A percentile compares a stretch with the other conserved stretches of the same genome.
Conservation (phyloP, 64 coral and sea anemone species). For the Platygyra sinensis region DNA sequence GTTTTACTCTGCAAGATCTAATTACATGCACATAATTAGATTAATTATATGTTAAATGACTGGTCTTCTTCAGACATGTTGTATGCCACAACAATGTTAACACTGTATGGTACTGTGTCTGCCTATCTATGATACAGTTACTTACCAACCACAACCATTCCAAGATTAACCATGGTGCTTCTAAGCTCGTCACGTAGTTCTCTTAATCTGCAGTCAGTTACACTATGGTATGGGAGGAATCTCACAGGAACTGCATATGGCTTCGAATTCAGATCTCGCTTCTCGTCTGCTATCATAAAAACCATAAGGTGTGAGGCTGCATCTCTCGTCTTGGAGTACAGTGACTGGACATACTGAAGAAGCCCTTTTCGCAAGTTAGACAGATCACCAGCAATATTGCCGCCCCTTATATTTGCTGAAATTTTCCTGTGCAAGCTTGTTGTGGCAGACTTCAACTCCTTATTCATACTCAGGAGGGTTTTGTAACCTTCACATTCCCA, state of each 20-base stretch:
- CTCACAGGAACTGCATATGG: constrained; percentile 69
- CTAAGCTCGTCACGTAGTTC: constrained; percentile 20
- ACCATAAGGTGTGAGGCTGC: constrained; percentile 29
- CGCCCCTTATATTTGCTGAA: not conserved
- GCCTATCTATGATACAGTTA: not conserved
- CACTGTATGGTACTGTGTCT: not conserved
- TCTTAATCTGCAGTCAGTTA: constrained; percentile 36
- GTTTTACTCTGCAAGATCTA: too few species aligned
- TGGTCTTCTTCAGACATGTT: not conserved
- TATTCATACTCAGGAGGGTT: constrained; percentile 27
- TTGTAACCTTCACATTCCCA: constrained; percentile 62
- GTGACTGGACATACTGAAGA: constrained; percentile 3
- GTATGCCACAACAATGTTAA: not conserved
- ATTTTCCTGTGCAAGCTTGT: not conserved
- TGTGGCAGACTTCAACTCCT: constrained; percentile 5
- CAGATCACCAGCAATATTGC: constrained; percentile 35
- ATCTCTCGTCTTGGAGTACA: constrained; percentile 39
- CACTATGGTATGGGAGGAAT: constrained; percentile 1
- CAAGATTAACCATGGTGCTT: constrained; percentile 22
- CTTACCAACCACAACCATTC: constrained; percentile 57
- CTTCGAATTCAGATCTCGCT: constrained; percentile 20
- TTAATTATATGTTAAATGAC: too few species aligned
- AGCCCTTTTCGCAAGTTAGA: constrained; percentile 20
- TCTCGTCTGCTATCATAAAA: constrained; percentile 59
- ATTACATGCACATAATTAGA: too few species aligned